These are phyloP conservation scores for Panulirus ornatus DNA, from an alignment of 1,140 invertebrate species.

Conservation along the genomic window DNA sequence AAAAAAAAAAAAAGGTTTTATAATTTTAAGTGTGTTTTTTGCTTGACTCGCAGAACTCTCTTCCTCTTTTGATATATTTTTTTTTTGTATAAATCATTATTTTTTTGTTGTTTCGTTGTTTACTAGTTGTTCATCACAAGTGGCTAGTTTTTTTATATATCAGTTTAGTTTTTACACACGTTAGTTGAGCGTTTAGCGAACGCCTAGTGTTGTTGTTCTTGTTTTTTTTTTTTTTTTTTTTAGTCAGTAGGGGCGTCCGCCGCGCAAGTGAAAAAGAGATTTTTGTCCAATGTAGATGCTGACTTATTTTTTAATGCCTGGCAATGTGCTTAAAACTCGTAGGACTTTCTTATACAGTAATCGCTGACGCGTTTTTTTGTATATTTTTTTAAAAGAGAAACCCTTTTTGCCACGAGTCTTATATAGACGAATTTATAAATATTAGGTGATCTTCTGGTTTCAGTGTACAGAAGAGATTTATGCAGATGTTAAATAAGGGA, in stretches of 20 bases:
- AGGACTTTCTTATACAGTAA: not conserved
- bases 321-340: not conserved
- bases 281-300: not conserved
- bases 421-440: not conserved
- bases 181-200: not conserved
- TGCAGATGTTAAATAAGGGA: not conserved
- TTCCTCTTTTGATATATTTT: not conserved
- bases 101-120: not conserved
- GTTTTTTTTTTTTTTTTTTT: conserved; percentile 10
- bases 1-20: no score
- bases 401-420: not conserved
- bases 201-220: not conserved
- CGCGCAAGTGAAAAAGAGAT: not conserved
- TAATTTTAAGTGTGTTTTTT: not conserved
- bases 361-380: not conserved
- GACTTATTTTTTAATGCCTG: not conserved
- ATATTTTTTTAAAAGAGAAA: not conserved
- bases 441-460: not conserved
- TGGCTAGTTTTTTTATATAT: not conserved
- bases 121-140: not conserved
- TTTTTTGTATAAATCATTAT: not conserved
- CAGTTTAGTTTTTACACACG: not conserved
- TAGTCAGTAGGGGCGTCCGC: not conserved
- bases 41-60: not conserved
- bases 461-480: not conserved